Base-by-base conservation (phyloP, 2,113 vertebrate genomes). In the Orthonyx spaldingii region DNA sequence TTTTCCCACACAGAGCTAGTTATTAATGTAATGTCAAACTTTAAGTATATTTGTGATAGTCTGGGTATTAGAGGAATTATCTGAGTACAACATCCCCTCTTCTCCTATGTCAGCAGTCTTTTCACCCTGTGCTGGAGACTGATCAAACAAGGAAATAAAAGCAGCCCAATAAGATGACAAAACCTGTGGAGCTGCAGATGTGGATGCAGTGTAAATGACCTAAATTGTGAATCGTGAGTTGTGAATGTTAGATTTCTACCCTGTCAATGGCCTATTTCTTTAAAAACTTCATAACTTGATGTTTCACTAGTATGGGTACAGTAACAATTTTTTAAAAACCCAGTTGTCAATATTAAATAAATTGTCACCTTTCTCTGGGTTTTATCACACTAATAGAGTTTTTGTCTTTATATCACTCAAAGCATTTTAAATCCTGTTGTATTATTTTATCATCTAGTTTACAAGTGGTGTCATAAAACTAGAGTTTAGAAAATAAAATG, bases 111-210 rank as follows among this genome's bases (percentile, higher is more conserved):
- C 66, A 96, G 87, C 92, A 96, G 52, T 16, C 49, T 77, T 95
- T 96, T 95, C 93, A 92, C 64, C 20, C 46, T 93, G 74, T 93
- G 79, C 84, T 95, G 53, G 89, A 77, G 90, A 47, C 23, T 95
- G 72, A 97, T 88, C 94, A 93, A 97, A 95, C 69, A 92, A 95
- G 76, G 94, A 96, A 83, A 81, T 71, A 70, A 92, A 96, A 94
- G 50, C 53, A 88, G 17, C 41, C 53, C 46, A 53, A 70, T 55
- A 91, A 91, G 41, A 47, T 23, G 68, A 76, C 77, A 95, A 96
- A 96, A 86, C 81, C 86, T 74, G 33, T 81, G 68, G 63, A 74
- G 30, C 60, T 90, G 55, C 64, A 85, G 66, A 83, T 95, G 84
- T 56, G 69, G 57, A 50, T 83, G 74, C 47, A 92, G 93, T 70